Percentiles rank a stretch among this genome's conserved stretches.
phyloP scores from a whole-genome alignment of 2,888 invertebrate genomes.

The Frankliniella intonsa region DNA sequence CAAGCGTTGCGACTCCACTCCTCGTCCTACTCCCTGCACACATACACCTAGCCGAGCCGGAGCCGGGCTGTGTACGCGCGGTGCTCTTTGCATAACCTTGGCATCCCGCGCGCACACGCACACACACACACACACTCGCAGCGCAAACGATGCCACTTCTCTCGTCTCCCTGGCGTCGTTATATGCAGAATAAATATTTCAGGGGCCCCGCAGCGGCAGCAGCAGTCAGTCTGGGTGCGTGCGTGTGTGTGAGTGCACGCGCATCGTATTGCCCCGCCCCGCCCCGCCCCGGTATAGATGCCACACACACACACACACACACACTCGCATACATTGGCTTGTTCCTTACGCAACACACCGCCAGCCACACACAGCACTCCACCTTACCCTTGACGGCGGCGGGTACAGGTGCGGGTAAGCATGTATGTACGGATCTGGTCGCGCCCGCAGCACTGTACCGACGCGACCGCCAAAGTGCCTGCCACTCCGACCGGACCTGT shows the following conservation, averaged over 20 bases:
- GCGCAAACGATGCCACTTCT: constrained; percentile 19
- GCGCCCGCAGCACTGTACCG: neutral
- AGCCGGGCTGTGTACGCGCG: neutral
- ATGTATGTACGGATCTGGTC: neutral
- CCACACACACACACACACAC: constrained; percentile 15
- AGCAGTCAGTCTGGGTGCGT: neutral
- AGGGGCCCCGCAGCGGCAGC: neutral
- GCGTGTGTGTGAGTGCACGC: neutral
- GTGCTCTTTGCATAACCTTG: neutral
- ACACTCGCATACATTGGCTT: neutral
- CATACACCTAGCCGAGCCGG: neutral
- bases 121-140: neutral
- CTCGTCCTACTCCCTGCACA: too few relatives aligned
- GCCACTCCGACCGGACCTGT: neutral
- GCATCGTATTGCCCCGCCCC: neutral
- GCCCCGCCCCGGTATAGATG: neutral
- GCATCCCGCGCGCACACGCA: neutral
- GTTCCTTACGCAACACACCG: too few relatives aligned
- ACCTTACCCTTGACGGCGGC: too few relatives aligned
- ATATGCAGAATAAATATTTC: constrained; percentile 23
- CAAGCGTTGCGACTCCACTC: too few relatives aligned
- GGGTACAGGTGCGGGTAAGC: too few relatives aligned
- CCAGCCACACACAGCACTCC: too few relatives aligned
- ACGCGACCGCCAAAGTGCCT: neutral
- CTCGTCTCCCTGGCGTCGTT: constrained; percentile 4